Percentiles rank a stretch among this genome's conserved stretches.
phyloP scores from a whole-genome alignment of 2,888 invertebrate species.

The Baccha elongata region DNA sequence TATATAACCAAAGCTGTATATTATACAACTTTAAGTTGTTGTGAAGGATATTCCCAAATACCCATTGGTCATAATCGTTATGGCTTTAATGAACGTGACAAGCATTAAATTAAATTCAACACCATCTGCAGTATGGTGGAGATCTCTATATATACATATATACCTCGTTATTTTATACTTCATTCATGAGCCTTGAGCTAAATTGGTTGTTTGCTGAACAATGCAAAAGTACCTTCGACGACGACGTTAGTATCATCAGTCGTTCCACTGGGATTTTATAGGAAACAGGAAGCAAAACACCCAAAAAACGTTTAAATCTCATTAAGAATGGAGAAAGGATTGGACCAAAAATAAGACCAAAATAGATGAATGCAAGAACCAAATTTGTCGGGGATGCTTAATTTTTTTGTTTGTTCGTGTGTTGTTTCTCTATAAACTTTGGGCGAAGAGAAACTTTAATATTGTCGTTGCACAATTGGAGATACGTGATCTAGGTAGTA shows the following conservation, averaged over 20 bases:
- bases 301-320: conserved; percentile 51
- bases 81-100: conserved; percentile 69
- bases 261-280: conserved; percentile 21
- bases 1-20: neutral
- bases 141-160: too few relatives aligned
- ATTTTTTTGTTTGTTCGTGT: conserved; percentile 7
- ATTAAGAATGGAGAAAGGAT: conserved; percentile 37
- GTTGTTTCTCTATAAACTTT: conserved; percentile 1
- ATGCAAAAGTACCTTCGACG: conserved; percentile 42
- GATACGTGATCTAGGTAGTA: conserved; percentile 57
- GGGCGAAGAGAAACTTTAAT: conserved; percentile 27
- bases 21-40: conserved; percentile 30
- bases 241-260: conserved; percentile 10
- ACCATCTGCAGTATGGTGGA: conserved; percentile 61
- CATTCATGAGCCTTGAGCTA: conserved; percentile 62
- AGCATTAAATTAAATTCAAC: conserved; percentile 72
- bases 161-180: conserved; percentile 44
- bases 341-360: neutral
- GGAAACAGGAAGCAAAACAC: conserved; percentile 42
- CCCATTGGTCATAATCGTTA: conserved; percentile 72
- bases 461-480: conserved; percentile 63
- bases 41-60: conserved; percentile 43
- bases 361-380: conserved; percentile 4
- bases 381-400: conserved; percentile 32
- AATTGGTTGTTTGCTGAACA: conserved; percentile 70